Base-by-base conservation (phyloP, 2,113 vertebrate species). In the Myiagra hebetior region DNA sequence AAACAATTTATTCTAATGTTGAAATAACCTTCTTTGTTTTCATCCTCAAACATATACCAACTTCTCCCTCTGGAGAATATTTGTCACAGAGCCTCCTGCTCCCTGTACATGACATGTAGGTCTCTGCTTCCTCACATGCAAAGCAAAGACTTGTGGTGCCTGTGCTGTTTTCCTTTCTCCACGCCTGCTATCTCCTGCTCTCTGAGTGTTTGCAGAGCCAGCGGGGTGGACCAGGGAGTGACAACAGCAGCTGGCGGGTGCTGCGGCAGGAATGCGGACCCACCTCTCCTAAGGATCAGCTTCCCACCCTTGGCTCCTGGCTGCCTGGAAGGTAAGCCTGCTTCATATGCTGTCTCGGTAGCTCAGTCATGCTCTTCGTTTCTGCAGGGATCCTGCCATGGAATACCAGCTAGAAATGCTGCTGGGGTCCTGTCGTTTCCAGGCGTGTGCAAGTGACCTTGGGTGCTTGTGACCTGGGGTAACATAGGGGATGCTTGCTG, bases 161-260 rank as follows among this genome's bases (percentile, higher is more conserved):
- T 37, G 21, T 24, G 60, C 12, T 53, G 26, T 68, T 73, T 79
- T 76, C 47, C 76, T 76, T 79, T 83, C 50, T 91, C 62, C 85
- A 49, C 39, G 37, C 94, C 91, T 77, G 84, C 82, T 47, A 4
- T 79, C 87, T 93, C 59, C 68, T 46, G 46, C 89, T 87, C 83
- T 2, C 14, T 23, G 41, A 59, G 67, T 84, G 87, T 95, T 95
- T 97, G 94, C 82, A 67, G 87, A 96, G 96, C 97, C 79, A 64
- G 82, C 31, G 23, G 68, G 83, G 47, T 60, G 96, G 85, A 73
- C 81, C 47, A 39, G 91, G 97, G 98, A 99, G 65, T 52, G 98
- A 99, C 98, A 97, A 98, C 94, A 97, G 96, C 99, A 99, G 98
- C 98, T 96, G 97, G 26, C 0, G 11, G 28, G 35, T 31, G 75